Conservation (phyloP, 1,140 invertebrate genomes). For the Tetramorium alpestre region DNA sequence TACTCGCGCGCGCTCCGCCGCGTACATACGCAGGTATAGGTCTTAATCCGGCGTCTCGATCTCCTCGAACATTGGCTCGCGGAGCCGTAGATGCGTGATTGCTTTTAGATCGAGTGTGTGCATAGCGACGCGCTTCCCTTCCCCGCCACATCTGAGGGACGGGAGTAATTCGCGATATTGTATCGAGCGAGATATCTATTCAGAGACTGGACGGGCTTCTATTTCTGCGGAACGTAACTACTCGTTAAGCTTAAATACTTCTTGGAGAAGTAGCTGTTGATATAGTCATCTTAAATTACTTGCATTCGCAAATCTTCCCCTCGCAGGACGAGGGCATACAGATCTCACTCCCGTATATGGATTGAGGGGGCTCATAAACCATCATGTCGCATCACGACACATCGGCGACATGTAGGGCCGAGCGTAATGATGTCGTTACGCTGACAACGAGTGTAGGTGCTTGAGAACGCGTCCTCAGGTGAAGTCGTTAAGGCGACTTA, state of each 20-base stretch:
- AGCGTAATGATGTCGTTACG: slow-evolving; percentile 48
- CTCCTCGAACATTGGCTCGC: slow-evolving; percentile 17
- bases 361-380: not conserved
- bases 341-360: not conserved
- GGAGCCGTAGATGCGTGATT: slow-evolving; percentile 29
- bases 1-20: not conserved
- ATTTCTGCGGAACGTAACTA: not conserved
- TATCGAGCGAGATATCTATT: not conserved
- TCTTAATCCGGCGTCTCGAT: slow-evolving; percentile 48
- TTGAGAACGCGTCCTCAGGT: slow-evolving; percentile 16
- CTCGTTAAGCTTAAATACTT: slow-evolving; percentile 18
- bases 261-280: not conserved
- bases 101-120: slow-evolving; percentile 48
- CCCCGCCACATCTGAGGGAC: not conserved
- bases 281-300: slow-evolving; percentile 13
- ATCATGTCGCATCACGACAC: not conserved
- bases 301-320: not conserved
- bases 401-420: not conserved
- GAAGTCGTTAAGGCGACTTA: slow-evolving; percentile 51
- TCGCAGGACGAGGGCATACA: not conserved
- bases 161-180: slow-evolving; percentile 15
- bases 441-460: slow-evolving; percentile 5
- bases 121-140: not conserved
- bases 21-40: slow-evolving; percentile 17
- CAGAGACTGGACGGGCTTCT: not conserved